These are phyloP conservation scores for Sarcophaga peregrina DNA, from an alignment of 1,140 invertebrate species.

Conservation along the genomic window DNA sequence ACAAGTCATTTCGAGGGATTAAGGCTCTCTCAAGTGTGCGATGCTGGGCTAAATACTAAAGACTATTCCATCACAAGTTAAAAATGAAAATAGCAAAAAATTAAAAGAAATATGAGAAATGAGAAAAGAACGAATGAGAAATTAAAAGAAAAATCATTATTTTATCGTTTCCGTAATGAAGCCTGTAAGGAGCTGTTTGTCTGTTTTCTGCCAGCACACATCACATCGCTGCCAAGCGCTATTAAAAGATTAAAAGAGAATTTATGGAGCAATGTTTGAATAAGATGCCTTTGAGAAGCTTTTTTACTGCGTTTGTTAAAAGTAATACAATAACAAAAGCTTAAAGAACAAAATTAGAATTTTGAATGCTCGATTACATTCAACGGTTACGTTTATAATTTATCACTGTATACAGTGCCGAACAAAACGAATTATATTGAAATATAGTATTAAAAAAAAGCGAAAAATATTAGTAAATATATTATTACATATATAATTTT, in stretches of 20 bases:
- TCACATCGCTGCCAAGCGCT: neutral
- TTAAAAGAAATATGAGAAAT: neutral
- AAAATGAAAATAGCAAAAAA: too few relatives aligned
- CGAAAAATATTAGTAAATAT: too few relatives aligned
- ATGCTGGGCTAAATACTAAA: neutral
- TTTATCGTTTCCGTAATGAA: neutral
- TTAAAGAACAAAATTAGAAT: neutral
- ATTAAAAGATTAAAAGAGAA: conserved; percentile 35
- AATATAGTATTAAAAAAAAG: too few relatives aligned
- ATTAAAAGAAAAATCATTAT: too few relatives aligned
- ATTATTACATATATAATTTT: too few relatives aligned
- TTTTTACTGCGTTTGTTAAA: neutral
- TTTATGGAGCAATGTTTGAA: conserved; percentile 34
- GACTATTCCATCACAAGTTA: neutral
- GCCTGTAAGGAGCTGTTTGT: neutral
- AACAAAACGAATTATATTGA: too few relatives aligned
- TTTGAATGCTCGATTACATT: too few relatives aligned
- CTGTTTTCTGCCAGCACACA: too few relatives aligned
- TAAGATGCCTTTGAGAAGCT: conserved; percentile 19
- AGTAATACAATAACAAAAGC: neutral
- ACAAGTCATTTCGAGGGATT: neutral
- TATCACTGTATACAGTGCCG: too few relatives aligned
- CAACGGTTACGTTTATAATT: too few relatives aligned
- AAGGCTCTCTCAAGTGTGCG: neutral
- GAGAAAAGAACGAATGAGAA: neutral